Conservation (phyloP, 1,140 invertebrate genomes). For the Platorchestia sp. region DNA sequence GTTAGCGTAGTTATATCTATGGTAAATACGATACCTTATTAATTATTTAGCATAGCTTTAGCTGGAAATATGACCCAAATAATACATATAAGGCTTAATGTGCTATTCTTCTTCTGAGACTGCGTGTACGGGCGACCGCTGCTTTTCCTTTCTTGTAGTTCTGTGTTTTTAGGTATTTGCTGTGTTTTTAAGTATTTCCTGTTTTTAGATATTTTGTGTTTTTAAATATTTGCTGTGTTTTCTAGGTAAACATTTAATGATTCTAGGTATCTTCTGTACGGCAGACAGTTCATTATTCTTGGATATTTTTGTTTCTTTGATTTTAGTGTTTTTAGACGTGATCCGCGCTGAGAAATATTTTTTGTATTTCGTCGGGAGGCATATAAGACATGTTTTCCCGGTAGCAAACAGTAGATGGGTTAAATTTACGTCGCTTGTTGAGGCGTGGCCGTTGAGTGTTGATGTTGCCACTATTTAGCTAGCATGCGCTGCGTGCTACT, state of each 20-base stretch:
- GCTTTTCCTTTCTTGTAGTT: not conserved
- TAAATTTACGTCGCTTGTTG: not conserved
- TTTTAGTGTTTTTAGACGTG: not conserved
- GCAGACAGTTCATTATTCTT: not conserved
- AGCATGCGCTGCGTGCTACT: not conserved
- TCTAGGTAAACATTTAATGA: not conserved
- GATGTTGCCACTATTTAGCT: not conserved
- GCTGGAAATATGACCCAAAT: slow-evolving; percentile 20
- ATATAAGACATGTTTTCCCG: not conserved
- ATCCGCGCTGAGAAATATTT: not conserved
- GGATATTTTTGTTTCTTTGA: not conserved
- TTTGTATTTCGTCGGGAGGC: not conserved
- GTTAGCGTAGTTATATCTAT: slow-evolving; percentile 34
- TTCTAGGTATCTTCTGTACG: too few species aligned
- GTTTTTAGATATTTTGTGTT: not conserved
- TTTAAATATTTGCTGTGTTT: not conserved
- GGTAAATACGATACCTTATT: slow-evolving; percentile 44
- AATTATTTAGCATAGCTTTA: slow-evolving; percentile 36
- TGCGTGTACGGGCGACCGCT: not conserved
- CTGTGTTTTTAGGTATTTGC: not conserved
- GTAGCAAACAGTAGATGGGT: not conserved
- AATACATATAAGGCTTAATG: slow-evolving; percentile 31
- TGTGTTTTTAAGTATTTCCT: not conserved
- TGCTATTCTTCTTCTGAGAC: not conserved
- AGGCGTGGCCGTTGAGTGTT: not conserved